Percentiles rank a stretch among this genome's conserved stretches.
Evolutionary conservation across 2,113 vertebrate species (phyloP).

Genomic region (Chloroceryle aenea): DNA sequence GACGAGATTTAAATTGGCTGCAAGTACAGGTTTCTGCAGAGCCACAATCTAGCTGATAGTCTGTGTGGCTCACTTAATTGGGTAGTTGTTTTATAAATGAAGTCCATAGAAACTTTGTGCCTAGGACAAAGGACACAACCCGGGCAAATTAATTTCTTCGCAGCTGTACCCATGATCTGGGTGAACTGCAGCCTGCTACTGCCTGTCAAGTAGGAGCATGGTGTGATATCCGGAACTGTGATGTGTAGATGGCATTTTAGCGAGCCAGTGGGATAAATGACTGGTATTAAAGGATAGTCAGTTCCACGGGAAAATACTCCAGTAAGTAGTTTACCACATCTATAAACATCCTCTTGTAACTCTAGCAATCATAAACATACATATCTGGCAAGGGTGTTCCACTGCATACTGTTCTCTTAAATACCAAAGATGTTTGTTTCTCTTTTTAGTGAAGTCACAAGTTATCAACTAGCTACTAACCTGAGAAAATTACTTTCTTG

Average conservation of each 20-base stretch:
- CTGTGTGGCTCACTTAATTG: background rate
- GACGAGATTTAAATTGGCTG: background rate
- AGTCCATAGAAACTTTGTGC: background rate
- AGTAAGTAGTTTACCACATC: background rate
- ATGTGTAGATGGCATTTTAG: background rate
- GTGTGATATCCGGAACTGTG: background rate
- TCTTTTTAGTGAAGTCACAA: background rate
- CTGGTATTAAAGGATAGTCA: background rate
- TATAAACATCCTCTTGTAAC: constrained; percentile 44
- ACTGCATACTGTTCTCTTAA: background rate
- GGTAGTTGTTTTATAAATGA: background rate
- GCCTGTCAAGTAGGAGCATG: background rate
- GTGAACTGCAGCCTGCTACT: background rate
- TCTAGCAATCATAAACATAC: background rate
- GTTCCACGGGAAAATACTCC: background rate
- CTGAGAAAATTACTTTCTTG: background rate
- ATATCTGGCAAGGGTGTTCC: accelerated
- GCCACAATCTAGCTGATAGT: background rate
- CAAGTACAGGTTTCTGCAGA: background rate
- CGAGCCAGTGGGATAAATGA: background rate
- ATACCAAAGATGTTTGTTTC: background rate
- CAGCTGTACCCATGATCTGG: background rate
- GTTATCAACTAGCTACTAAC: background rate
- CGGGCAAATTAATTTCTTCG: background rate
- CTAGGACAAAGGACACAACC: background rate